These are phyloP conservation scores for Synchiropus splendidus DNA, from an alignment of 2,113 vertebrate genomes.

Conservation along the genomic window DNA sequence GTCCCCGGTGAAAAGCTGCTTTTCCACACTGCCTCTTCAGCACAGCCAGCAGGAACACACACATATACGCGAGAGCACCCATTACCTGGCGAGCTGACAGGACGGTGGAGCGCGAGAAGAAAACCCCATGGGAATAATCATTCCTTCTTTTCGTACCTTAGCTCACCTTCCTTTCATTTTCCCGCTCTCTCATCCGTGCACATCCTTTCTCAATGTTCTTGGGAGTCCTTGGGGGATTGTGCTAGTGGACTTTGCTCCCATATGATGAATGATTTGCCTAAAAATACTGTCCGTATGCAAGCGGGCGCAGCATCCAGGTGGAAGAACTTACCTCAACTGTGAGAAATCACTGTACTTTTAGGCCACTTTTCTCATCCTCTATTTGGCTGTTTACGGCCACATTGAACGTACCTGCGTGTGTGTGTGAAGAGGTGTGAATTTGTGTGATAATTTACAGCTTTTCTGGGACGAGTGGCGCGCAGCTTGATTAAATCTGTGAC, in stretches of 20 bases:
- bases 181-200: conserved; percentile 5
- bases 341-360: conserved; percentile 49
- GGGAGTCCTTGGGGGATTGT: conserved; percentile 52
- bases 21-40: conserved; percentile 30
- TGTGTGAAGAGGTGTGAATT: conserved; percentile 8
- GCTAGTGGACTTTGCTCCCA: conserved; percentile 58
- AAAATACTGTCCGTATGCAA: conserved; percentile 56
- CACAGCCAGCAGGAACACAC: conserved; percentile 38
- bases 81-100: conserved; percentile 48
- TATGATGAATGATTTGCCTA: conserved; percentile 68
- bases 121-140: conserved; percentile 49
- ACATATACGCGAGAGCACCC: conserved; percentile 35
- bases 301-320: conserved; percentile 47
- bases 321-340: conserved; percentile 43
- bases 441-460: conserved; percentile 48
- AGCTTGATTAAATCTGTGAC: conserved; percentile 70
- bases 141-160: conserved; percentile 25
- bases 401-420: conserved; percentile 7
- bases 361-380: conserved; percentile 32
- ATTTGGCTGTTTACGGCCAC: conserved; percentile 22
- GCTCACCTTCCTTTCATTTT: conserved; percentile 7
- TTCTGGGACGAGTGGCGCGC: conserved; percentile 33
- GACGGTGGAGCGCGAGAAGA: conserved; percentile 39
- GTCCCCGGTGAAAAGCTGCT: conserved; percentile 48
- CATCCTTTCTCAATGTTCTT: conserved; percentile 26